Base-by-base conservation (phyloP, 1,140 invertebrate genomes). In the Drosophila ohnishii region DNA sequence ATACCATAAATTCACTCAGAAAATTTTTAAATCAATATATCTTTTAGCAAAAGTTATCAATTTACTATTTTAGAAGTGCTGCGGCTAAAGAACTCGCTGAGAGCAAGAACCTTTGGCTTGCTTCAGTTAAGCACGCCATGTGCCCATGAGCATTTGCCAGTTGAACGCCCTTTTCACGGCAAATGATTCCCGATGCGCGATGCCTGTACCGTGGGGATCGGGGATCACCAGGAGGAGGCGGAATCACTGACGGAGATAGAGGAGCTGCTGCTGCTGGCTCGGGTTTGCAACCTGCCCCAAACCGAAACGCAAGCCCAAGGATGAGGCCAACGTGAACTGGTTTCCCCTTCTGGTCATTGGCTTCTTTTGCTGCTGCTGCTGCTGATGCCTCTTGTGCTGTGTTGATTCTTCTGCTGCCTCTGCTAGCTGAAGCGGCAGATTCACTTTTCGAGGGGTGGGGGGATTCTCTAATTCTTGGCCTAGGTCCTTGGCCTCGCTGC, bases 91-190 rank as follows among this genome's bases (percentile, higher is more conserved):
- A 85, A 86, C 78, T 79, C 39, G 75, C 62, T 72, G 76, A 84
- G 84, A 78, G 76, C 83, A 87, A 87, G 83, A 88, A 87, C 84
- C 84, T 88, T 86, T 61, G 65, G 71, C 34, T 57, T 71, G 65
- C 42, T 58, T 70, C 65, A 71, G 65, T 50, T 71, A 69, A 71
- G 69, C 83, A 88, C 77, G 84, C 80, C 76, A 87, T 87, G 83
- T 88, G 84, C 75, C 77, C 79, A 82, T 87, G 80, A 79, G 83
- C 76, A 78, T 85, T 86, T 86, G 80, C 78, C 80, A 87, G 90
- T 89, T 91, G 83, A 91, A 91, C 83, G 86, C 85, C 90, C 90
- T 91, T 91, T 91, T 91, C 90, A 91, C 90, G 90, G 90, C 90
- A 91, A 83, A 85, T 91, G 84, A 86, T 90, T 91, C 85, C 75